A percentile compares a stretch with the other conserved stretches of the same genome.
These are phyloP conservation scores for Prionace glauca DNA, from an alignment of 2,797 vertebrate species.

Conservation along the genomic window DNA sequence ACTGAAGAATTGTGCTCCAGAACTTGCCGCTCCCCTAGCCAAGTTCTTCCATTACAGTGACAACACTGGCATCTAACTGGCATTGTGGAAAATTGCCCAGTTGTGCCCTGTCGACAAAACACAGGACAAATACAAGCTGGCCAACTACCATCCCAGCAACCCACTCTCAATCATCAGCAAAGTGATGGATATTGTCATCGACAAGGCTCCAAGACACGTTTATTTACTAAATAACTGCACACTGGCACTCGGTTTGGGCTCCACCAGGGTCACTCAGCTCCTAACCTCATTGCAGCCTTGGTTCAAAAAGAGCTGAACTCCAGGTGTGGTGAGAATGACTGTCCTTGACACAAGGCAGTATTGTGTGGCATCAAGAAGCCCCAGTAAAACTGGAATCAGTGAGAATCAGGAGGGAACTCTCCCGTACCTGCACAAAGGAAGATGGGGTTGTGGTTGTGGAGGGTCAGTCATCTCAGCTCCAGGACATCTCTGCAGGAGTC, in stretches of 20 bases:
- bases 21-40: neutral
- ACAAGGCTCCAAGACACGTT: neutral
- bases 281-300: neutral
- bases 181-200: neutral
- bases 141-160: too few relatives aligned
- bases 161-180: neutral
- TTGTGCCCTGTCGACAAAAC: neutral
- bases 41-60: neutral
- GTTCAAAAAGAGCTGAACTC: too few relatives aligned
- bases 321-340: too few relatives aligned
- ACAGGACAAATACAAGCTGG: too few relatives aligned
- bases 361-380: too few relatives aligned
- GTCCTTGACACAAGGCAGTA: too few relatives aligned
- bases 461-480: too few relatives aligned
- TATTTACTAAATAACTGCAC: neutral
- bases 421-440: too few relatives aligned
- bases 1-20: neutral
- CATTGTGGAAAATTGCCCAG: neutral
- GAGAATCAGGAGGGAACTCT: too few relatives aligned
- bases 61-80: neutral
- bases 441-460: too few relatives aligned
- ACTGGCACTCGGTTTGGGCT: neutral
- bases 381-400: too few relatives aligned
- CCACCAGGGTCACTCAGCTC: neutral
- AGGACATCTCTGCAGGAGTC: too few relatives aligned